Percentiles rank a stretch among this genome's conserved stretches.
Conservation (phyloP, 1,140 invertebrate species). For the Rhizoglyphus robini region DNA sequence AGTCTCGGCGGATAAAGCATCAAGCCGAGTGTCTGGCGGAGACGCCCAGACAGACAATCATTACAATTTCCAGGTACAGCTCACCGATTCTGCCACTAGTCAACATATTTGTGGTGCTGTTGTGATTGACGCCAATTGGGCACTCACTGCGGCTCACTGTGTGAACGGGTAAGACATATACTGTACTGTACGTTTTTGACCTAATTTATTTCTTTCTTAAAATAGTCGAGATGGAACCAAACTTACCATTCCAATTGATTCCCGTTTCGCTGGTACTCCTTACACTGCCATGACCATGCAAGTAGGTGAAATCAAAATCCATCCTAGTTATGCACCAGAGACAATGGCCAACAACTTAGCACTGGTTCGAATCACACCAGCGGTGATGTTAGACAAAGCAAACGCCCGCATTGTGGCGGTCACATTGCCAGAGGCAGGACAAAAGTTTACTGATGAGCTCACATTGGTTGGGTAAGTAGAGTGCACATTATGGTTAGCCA, state of each 20-base stretch:
- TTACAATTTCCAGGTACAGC: not conserved
- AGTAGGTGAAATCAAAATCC: not conserved
- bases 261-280: too few species aligned
- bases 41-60: not conserved
- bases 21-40: not conserved
- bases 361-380: not conserved
- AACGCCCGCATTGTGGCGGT: not conserved
- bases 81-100: not conserved
- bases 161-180: not conserved
- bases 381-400: too few species aligned
- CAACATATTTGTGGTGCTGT: slow-evolving; percentile 1
- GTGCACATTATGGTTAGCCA: not conserved
- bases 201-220: not conserved
- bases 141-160: not conserved
- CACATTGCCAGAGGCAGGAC: not conserved
- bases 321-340: not conserved
- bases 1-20: not conserved
- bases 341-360: not conserved
- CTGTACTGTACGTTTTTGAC: not conserved
- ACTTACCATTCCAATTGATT: too few species aligned
- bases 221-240: not conserved
- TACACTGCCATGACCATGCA: too few species aligned
- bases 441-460: not conserved
- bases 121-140: not conserved
- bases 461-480: not conserved